Evolutionary conservation across 1,140 invertebrate species (phyloP), one percentile per base, ranked within the genome.

Genomic region (Daktulosphaira vitifoliae): DNA sequence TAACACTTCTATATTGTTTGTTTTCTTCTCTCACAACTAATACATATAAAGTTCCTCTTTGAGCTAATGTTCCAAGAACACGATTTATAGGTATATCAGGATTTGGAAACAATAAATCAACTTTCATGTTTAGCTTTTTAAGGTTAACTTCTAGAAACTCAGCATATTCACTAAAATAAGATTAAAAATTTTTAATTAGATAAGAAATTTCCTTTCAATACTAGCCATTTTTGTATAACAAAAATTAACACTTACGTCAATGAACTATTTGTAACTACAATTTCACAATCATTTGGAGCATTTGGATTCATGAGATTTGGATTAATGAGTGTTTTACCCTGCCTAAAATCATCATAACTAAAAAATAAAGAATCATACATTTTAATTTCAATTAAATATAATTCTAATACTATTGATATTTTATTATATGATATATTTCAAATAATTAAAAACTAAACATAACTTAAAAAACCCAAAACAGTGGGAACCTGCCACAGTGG

Each of bases 51-150:
- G 87, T 90, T 8, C 89, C 89, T 2, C 88, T 80, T 16, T 83
- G 83, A 0, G 89, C 85, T 26, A 94, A 90, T 72, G 92, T 94
- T 16, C 88, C 89, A n/a, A 96, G 75, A 20, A 93, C 87, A 71
- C 87, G 81, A 15, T 84, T 83, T 3, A 92, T 80, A 8, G 89
- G 84, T 1, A 92, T 86, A 72, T 91, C 86, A 73, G 90, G 88
- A 74, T 94, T 93, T 0, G 91, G 89, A 74, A 92, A 93, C 16
- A 95, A 76, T 1, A 95, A 75, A 74, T 94, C 89, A 4, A 92
- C 90, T 7, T 85, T 83, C 54, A 96, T 77, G 3, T 86, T 86
- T 13, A 88, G 71, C 18, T 83, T 81, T 72, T 91, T 92, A 48
- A 97, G 74, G n/a, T 86, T 80, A 13, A 81, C 76, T 75, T 96